Base-by-base conservation (phyloP, 2,113 vertebrate genomes). In the Callithrix jacchus region DNA sequence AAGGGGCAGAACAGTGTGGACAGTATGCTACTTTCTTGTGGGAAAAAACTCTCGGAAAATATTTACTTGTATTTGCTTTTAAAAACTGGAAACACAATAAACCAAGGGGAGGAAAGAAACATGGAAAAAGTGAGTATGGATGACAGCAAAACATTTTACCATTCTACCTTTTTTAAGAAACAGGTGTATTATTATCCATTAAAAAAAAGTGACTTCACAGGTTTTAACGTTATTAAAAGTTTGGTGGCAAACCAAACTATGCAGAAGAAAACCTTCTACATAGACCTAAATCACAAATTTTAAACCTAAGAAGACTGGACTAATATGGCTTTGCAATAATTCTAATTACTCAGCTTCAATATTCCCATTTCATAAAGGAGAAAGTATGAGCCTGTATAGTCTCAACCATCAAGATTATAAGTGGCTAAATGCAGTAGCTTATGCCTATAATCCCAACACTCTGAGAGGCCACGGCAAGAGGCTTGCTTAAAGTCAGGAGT, bases 221-320 rank as follows among this genome's bases (percentile, higher is more conserved):
- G 17, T 83, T 87, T 87, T 93, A 83, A 90, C 23, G 5, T 54
- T 66, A 87, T 37, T 83, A 87, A 20, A 92, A 68, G 20, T 93
- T 76, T 87, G 71, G 35, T 87, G 79, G 77, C 30, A 96, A 93
- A 92, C 52, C 14, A n/a, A n/a, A n/a, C n/a, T n/a, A n/a, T 20
- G 20, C 40, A 61, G 7, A 91, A 95, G 10, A 84, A 92, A 91
- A 95, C 84, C 8, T 23, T 93, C 32, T 45, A 94, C 49, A 80
- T 1, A 93, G 23, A 90, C 37, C 56, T 96, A 92, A 88, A 91
- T 93, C 47, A 91, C 25, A 81, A 93, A 94, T 95, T 89, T 66
- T 86, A 74, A 94, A 86, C 21, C 17, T 61, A 6, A 80, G 42
- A 20, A 79, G 5, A 70, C 68, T 61, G 14, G 2, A 93, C 70